Base-by-base conservation (phyloP, 2,888 invertebrate genomes). In the Papilio gigon region DNA sequence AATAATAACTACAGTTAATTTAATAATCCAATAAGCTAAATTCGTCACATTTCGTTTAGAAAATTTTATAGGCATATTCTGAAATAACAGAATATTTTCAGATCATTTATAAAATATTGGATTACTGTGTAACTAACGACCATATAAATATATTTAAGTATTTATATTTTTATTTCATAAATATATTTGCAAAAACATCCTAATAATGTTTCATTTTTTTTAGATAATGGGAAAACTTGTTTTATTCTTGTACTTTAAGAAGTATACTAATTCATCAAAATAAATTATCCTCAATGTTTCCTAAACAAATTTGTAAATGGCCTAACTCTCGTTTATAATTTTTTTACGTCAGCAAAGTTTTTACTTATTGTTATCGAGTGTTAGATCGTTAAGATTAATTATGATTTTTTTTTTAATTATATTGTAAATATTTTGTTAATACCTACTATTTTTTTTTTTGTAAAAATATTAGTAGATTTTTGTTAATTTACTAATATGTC, bases 311-410 rank as follows among this genome's bases (percentile, higher is more conserved):
- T 47, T 47, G 22, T 22, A 20, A 47, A 2, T 27, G 27, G 11
- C 8, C 9, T 20, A 2, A 44, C 44, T 44, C 20, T 14, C 9
- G 4, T 9, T 44, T 44, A 44, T 20, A 44, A 42, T 27, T 50
- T 27, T 27, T 27, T 53, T 53, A 27, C 53, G 27, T 53, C n/a
- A 53, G 53, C 27, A 53, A 53, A 53, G 25, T 53, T 25, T 12
- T 50, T 25, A 50, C 25, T 50, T 50, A 22, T 25, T 25, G 1
- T 25, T 50, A 50, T 50, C 25, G 14, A 50, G 25, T 4, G 50
- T 25, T 5, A 50, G 4, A 50, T 44, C 20, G 17, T n/a, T 40
- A 40, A 40, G 17, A 40, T 17, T 40, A 40, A 40, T 40, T 40
- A 40, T 5, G 8, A 40, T n/a, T 17, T 17, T n/a, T n/a, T n/a